Conservation (phyloP, 1,140 invertebrate species). For the Macrotrachela quadricornifera region DNA sequence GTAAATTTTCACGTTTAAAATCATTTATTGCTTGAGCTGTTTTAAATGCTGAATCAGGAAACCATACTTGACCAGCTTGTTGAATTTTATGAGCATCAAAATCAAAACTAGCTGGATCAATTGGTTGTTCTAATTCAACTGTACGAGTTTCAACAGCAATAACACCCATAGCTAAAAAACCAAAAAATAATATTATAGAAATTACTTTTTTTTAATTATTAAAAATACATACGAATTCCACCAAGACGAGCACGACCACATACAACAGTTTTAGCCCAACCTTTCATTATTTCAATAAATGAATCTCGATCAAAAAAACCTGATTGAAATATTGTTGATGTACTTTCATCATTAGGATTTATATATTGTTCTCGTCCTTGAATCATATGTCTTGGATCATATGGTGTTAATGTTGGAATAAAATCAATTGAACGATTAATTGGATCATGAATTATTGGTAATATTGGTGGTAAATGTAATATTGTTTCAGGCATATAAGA, state of each 20-base stretch:
- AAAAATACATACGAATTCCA: background rate
- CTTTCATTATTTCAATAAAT: slow-evolving; percentile 79
- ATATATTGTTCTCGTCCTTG: slow-evolving; percentile 35
- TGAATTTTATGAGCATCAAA: slow-evolving; percentile 77
- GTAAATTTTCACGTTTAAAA: slow-evolving; percentile 75
- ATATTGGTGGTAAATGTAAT: slow-evolving; percentile 47
- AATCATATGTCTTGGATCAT: slow-evolving; percentile 79
- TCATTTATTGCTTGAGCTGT: slow-evolving; percentile 89
- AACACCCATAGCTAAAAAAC: slow-evolving; percentile 61
- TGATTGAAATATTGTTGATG: slow-evolving; percentile 33
- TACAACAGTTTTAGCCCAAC: slow-evolving; percentile 94
- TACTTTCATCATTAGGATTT: slow-evolving; percentile 35
- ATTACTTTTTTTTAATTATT: no score
- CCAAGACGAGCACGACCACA: slow-evolving; percentile 20
- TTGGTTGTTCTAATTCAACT: slow-evolving; percentile 77
- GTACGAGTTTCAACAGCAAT: slow-evolving; percentile 88
- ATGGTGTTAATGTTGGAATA: slow-evolving; percentile 64
- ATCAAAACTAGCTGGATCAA: slow-evolving; percentile 92
- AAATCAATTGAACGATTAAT: slow-evolving; percentile 66
- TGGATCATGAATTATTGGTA: slow-evolving; percentile 45
- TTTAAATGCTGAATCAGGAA: slow-evolving; percentile 92
- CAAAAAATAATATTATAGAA: no score
- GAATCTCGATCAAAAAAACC: slow-evolving; percentile 78
- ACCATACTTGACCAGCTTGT: slow-evolving; percentile 91
- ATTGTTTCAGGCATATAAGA: slow-evolving; percentile 36